A percentile compares a stretch with the other conserved stretches of the same genome.
These are phyloP conservation scores for Caradrina clavipalpis DNA, from an alignment of 2,888 invertebrate genomes.

Conservation along the genomic window DNA sequence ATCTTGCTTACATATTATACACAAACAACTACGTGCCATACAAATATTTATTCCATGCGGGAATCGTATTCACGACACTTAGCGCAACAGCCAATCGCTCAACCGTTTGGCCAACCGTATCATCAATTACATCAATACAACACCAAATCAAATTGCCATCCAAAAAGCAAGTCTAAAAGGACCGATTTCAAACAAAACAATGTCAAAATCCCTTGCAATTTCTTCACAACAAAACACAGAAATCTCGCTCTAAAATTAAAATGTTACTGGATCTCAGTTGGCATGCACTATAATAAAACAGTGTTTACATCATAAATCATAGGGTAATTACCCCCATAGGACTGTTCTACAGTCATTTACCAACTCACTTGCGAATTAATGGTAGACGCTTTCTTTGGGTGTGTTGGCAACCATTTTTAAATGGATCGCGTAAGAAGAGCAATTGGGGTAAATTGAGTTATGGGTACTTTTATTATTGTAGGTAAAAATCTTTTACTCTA, in stretches of 20 bases:
- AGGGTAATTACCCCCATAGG: slow-evolving; percentile 77
- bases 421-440: slow-evolving; percentile 14
- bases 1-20: no score
- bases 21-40: no score
- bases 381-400: slow-evolving; percentile 58
- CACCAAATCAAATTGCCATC: no score
- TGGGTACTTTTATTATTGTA: not conserved
- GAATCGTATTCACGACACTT: no score
- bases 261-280: slow-evolving; percentile 73
- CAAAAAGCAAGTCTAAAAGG: no score
- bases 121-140: no score
- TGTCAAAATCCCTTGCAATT: not conserved
- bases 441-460: slow-evolving; percentile 5
- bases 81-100: no score
- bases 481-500: not conserved
- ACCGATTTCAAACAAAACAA: not conserved
- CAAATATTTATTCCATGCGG: no score
- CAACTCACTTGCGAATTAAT: slow-evolving; percentile 67
- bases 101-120: no score
- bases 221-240: slow-evolving; percentile 11
- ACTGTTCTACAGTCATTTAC: slow-evolving; percentile 65
- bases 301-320: slow-evolving; percentile 83
- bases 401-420: slow-evolving; percentile 31
- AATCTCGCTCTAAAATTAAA: slow-evolving; percentile 73
- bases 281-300: slow-evolving; percentile 66